Evolutionary conservation across 2,888 invertebrate species (phyloP).

Genomic region (Axea sp.): DNA sequence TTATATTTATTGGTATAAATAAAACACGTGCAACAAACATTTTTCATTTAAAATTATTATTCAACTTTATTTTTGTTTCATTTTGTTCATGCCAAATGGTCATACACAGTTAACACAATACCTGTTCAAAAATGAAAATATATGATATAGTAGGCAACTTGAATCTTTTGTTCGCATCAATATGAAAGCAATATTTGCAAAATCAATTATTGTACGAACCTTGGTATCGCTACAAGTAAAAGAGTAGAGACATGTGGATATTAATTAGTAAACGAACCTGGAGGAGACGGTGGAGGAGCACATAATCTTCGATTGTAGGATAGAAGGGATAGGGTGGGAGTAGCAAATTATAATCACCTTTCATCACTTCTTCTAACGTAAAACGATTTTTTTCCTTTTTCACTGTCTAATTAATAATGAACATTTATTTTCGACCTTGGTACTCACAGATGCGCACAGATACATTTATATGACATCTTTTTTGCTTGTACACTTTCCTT

Average conservation of each 20-base stretch:
- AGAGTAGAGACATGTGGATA: constrained; percentile 19
- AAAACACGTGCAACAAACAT: too few relatives aligned
- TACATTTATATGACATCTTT: constrained; percentile 13
- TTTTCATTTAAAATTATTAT: constrained; percentile 63
- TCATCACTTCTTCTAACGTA: constrained; percentile 5
- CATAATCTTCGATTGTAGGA: constrained; percentile 3
- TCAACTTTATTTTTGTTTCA: constrained; percentile 68
- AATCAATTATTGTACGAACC: constrained; percentile 26
- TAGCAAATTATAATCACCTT: constrained; percentile 1
- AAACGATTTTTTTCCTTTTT: background rate
- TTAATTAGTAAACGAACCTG: constrained; percentile 6
- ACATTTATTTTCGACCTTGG: constrained; percentile 17
- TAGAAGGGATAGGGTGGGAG: background rate
- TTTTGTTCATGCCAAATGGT: constrained; percentile 67
- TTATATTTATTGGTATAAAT: too few relatives aligned
- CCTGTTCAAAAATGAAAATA: constrained; percentile 64
- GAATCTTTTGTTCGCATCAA: constrained; percentile 33
- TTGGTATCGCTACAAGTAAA: constrained; percentile 29
- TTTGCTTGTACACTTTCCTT: constrained; percentile 22
- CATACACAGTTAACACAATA: constrained; percentile 70
- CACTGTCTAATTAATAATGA: constrained; percentile 5
- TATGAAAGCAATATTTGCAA: constrained; percentile 34
- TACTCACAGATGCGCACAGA: constrained; percentile 18
- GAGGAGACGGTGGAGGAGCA: background rate
- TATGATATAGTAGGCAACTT: constrained; percentile 43